Percentiles rank a stretch among this genome's conserved stretches.
phyloP scores from a whole-genome alignment of 2,113 vertebrate species.

The Pionites leucogaster region DNA sequence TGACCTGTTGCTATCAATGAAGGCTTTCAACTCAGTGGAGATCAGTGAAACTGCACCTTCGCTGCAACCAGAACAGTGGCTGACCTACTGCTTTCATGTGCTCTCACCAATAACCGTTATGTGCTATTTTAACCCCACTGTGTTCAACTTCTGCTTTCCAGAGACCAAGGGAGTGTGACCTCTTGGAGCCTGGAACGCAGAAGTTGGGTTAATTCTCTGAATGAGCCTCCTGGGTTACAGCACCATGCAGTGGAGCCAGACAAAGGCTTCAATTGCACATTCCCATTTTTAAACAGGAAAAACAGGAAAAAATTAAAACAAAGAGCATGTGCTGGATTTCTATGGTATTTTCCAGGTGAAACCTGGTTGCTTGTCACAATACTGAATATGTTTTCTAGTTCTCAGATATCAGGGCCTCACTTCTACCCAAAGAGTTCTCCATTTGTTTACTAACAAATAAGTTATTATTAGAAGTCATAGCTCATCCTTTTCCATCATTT shows the following conservation, averaged over 20 bases:
- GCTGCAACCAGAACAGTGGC: neutral
- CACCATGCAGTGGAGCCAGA: conserved; percentile 1
- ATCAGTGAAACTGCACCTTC: neutral
- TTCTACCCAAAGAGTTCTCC: conserved; percentile 61
- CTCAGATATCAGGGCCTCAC: conserved; percentile 44
- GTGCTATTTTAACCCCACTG: neutral
- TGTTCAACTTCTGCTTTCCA: neutral
- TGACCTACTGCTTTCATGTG: neutral
- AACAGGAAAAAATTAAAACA: conserved; percentile 55
- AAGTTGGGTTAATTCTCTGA: neutral
- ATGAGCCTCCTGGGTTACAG: conserved; percentile 8
- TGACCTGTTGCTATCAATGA: neutral
- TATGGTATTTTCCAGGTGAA: conserved; percentile 42
- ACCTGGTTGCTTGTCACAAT: conserved; percentile 61
- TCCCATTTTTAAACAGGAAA: conserved; percentile 65
- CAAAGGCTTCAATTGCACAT: conserved; percentile 44
- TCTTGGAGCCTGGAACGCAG: neutral
- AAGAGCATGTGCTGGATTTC: conserved; percentile 60
- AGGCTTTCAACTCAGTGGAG: neutral
- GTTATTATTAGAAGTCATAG: conserved; percentile 85
- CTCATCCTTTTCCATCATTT: conserved; percentile 98
- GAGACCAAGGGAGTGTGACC: neutral
- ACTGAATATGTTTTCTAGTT: conserved; percentile 58
- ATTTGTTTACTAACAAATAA: conserved; percentile 63
- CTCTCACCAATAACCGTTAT: neutral